Percentiles rank a stretch among this genome's conserved stretches.
phyloP scores from a whole-genome alignment of 2,113 vertebrate species.

The Noctilio leporinus region DNA sequence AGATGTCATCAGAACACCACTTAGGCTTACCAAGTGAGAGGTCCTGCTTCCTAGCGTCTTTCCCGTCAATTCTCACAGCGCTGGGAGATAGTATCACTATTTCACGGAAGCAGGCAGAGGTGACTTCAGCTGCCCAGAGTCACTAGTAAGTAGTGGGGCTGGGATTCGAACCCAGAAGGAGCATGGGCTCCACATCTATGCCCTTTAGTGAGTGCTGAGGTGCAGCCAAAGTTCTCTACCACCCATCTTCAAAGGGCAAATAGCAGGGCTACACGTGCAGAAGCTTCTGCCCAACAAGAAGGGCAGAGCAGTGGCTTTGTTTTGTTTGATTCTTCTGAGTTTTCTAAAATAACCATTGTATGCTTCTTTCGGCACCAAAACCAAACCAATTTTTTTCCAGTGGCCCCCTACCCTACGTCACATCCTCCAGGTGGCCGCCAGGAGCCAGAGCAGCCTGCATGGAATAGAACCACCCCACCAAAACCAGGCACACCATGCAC shows the following conservation, averaged over 20 bases:
- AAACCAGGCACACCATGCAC: neutral
- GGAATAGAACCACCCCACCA: neutral
- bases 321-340: neutral
- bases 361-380: neutral
- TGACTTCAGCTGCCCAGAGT: neutral
- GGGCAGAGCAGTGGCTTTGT: neutral
- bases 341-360: neutral
- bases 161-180: neutral
- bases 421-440: no score
- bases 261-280: fast-evolving
- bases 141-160: neutral
- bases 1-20: fast-evolving
- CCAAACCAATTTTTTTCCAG: neutral
- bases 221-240: no score
- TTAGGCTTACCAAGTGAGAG: fast-evolving
- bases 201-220: neutral
- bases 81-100: fast-evolving
- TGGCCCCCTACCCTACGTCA: neutral
- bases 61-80: fast-evolving
- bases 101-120: neutral
- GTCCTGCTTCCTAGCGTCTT: neutral
- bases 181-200: neutral
- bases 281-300: neutral
- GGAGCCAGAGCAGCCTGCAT: neutral
- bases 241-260: neutral